A percentile compares a stretch with the other conserved stretches of the same genome.
Conservation (phyloP, 2,797 vertebrate genomes). For the Aldrovandia affinis region DNA sequence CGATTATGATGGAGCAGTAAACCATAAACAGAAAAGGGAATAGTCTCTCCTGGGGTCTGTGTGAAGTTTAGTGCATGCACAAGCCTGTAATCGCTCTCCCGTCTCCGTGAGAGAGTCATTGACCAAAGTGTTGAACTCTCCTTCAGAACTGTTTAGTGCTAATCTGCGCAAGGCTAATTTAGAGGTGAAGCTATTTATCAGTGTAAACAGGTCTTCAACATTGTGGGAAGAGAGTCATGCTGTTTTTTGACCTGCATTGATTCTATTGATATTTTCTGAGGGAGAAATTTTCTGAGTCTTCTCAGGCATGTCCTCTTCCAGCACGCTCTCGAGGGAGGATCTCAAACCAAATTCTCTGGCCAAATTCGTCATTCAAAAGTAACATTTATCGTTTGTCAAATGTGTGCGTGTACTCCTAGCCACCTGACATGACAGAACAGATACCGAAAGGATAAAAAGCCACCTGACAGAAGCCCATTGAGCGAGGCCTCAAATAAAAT, state of each 20-base stretch:
- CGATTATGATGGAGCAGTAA: not conserved
- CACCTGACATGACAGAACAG: not conserved
- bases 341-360: not conserved
- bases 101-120: slow-evolving; percentile 1
- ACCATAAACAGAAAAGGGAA: not conserved
- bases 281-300: not conserved
- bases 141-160: not conserved
- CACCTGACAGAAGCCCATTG: not conserved
- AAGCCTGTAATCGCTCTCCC: not conserved
- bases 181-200: slow-evolving; percentile 36
- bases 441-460: not conserved
- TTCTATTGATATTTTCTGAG: slow-evolving; percentile 7
- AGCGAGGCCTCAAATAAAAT: not conserved
- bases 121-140: slow-evolving; percentile 19
- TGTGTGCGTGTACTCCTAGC: not conserved
- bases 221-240: slow-evolving; percentile 8
- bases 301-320: not conserved
- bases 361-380: not conserved
- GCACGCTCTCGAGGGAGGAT: not conserved
- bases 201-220: slow-evolving; percentile 2
- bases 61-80: not conserved
- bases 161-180: slow-evolving; percentile 15
- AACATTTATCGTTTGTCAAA: not conserved
- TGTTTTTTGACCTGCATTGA: slow-evolving; percentile 30
- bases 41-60: not conserved